These are phyloP conservation scores for Loriculus beryllinus DNA, from an alignment of 2,797 vertebrate species.

Conservation along the genomic window DNA sequence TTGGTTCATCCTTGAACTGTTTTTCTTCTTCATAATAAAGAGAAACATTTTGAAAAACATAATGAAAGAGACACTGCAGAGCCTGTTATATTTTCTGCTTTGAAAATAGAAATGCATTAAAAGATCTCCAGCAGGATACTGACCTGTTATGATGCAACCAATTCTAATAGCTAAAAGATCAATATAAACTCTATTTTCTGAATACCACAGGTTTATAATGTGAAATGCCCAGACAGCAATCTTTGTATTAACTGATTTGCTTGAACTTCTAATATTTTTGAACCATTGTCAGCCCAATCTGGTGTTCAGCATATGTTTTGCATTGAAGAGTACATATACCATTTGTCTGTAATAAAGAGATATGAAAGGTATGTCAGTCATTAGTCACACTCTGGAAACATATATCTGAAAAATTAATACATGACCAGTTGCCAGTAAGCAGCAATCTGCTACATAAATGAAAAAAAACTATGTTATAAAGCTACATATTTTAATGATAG, in stretches of 20 bases:
- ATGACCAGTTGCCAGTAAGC: slow-evolving; percentile 46
- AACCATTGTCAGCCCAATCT: not conserved
- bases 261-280: not conserved
- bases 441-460: slow-evolving; percentile 47
- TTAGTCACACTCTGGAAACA: slow-evolving; percentile 54
- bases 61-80: not conserved
- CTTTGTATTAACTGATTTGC: not conserved
- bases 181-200: slow-evolving; percentile 8
- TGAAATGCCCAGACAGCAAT: not conserved
- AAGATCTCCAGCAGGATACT: not conserved
- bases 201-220: not conserved
- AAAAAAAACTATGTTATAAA: slow-evolving; percentile 15
- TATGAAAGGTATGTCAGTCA: slow-evolving; percentile 36
- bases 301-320: not conserved
- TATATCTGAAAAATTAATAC: slow-evolving; percentile 59
- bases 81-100: not conserved
- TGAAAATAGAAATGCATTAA: not conserved
- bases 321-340: slow-evolving; percentile 22
- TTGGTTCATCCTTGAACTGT: not conserved
- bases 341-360: slow-evolving; percentile 27
- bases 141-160: not conserved
- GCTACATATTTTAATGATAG: slow-evolving; percentile 35
- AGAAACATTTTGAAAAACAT: not conserved
- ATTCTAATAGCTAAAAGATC: not conserved
- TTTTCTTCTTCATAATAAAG: not conserved